Percentiles rank a stretch among this genome's conserved stretches.
phyloP scores from a whole-genome alignment of 2,113 vertebrate genomes.

The Cyrtonyx montezumae region DNA sequence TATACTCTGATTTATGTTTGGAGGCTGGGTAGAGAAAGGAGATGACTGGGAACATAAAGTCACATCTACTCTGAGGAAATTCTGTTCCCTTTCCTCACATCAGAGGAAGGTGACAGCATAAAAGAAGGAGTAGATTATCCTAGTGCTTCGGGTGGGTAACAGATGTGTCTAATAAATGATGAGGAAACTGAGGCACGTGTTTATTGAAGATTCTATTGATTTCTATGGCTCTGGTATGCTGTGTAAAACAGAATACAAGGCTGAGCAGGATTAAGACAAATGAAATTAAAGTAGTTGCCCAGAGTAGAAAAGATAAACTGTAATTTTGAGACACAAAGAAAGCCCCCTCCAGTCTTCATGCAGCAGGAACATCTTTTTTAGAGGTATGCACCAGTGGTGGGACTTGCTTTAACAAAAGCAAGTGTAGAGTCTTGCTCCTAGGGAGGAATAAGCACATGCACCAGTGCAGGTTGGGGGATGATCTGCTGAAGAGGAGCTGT shows the following conservation, averaged over 20 bases:
- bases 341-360: rapidly evolving
- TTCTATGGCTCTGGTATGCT: background rate
- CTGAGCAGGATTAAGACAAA: background rate
- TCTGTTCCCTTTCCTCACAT: background rate
- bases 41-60: background rate
- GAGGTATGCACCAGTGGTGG: background rate
- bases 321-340: background rate
- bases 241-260: background rate
- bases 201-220: background rate
- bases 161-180: background rate
- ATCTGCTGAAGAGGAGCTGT: too few relatives aligned
- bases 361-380: background rate
- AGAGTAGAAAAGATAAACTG: background rate
- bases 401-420: too few relatives aligned
- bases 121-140: background rate
- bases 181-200: background rate
- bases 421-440: too few relatives aligned
- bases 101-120: background rate
- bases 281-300: background rate
- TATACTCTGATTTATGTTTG: background rate
- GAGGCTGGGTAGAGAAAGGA: background rate
- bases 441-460: too few relatives aligned
- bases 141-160: background rate
- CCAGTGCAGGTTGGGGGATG: too few relatives aligned
- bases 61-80: background rate